Base-by-base conservation (phyloP, 2,113 vertebrate genomes). In the Sphyrna mokarran region DNA sequence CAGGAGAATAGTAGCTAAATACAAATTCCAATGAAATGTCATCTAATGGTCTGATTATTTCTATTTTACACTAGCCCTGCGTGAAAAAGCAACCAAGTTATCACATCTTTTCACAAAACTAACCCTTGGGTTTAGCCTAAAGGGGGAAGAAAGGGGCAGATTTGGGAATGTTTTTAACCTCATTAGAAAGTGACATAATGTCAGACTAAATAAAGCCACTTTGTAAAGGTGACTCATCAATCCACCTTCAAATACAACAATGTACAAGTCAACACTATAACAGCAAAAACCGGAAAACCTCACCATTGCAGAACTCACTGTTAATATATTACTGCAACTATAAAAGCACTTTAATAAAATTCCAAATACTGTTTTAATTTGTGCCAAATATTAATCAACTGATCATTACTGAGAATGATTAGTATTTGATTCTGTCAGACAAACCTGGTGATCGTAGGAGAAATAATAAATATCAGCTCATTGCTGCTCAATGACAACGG, bases 171-270 rank as follows among this genome's bases (percentile, higher is more conserved):
- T 72, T 23, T 23, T 54, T 43, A 70, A 76, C 26, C 37, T 94
- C 93, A 72, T 94, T 76, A 68, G 94, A 95, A 72, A 95, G 72
- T 95, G 68, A 90, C 94, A 48, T 72, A 68, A 95, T 29, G 40
- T 54, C 68, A 76, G 22, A 43, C 40, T 95, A 43, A 95, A 54
- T 26, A 95, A 95, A 72, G 69, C 9, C 68, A 72, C 26, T 72
- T 23, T 3, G 29, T 40, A 54, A 69, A 76, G 13, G 43, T 72
- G 40, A 72, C 43, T 72, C 69, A 48, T 72, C 43, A 76, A 95
- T 95, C 70, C 94, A 48, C 26, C 14, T 54, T 68, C 40, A 95
- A 70, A 95, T 48, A 48, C 26, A 72, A 33, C 68, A 6, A 26
- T 58, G 22, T 89, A 58, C 87, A 90, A 29, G 40, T 43, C 48